Base-by-base conservation (phyloP, 2,113 vertebrate genomes). In the Illadopsis cleaveri region DNA sequence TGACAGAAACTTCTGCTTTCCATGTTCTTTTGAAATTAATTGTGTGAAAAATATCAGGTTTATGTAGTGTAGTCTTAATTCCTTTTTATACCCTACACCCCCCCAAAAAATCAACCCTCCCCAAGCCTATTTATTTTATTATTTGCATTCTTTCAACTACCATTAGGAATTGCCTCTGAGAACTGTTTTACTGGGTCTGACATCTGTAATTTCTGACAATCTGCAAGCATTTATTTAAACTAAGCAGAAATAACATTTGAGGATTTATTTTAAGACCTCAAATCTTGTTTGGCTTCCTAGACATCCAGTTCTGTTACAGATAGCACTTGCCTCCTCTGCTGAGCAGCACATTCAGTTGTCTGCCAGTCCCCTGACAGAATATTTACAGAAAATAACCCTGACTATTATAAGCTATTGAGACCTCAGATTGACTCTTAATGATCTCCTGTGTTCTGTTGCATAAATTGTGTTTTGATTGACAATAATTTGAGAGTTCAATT, bases 361-460 rank as follows among this genome's bases (percentile, higher is more conserved):
- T 72, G 72, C 68, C 53, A 45, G 60, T 73, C 50, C 17, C 40
- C 21, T 31, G 53, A 37, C 50, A 76, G 3, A 38, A 35, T 73
- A 58, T 82, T 60, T 38, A 19, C 50, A 92, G 66, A 73, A 92
- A 62, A 80, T 73, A 82, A 58, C 38, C 35, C 24, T 80, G 71
- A 31, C 82, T 90, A 15, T 54, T 82, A 33, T 4, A 45, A 82
- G 17, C 70, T 77, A 44, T 20, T 70, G 84, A 91, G 91, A 88
- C 90, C 82, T 96, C 79, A 86, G 68, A 70, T 56, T 95, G 90
- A 87, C 75, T 81, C 47, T 31, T 83, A 50, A 80, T 86, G 60
- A 51, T 92, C n/a, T 91, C 60, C 72, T 69, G 66, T 82, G 42
- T 76, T 93, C 65, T 10, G 3, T 15, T 79, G 89, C 68, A 58